Percentiles rank a stretch among this genome's conserved stretches.
Evolutionary conservation across 2,797 vertebrate genomes (phyloP).

Genomic region (Alca torda): DNA sequence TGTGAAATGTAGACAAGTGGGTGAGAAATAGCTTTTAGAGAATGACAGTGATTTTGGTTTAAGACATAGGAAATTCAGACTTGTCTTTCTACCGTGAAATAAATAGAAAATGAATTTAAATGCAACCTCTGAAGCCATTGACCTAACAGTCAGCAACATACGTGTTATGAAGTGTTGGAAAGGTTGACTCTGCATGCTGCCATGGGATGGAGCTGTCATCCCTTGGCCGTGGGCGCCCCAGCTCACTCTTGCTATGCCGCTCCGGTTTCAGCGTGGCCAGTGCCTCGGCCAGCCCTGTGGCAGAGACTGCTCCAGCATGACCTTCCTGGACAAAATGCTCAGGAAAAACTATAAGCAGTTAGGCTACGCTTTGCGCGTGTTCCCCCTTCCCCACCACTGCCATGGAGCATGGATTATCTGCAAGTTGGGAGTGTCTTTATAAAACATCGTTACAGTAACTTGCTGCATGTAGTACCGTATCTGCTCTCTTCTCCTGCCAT

Average conservation of each 20-base stretch:
- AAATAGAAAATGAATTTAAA: not conserved
- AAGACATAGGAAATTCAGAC: fast-evolving
- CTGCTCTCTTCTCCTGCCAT: not conserved
- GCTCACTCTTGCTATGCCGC: not conserved
- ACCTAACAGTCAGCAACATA: not conserved
- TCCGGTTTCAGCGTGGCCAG: not conserved
- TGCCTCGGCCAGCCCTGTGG: not conserved
- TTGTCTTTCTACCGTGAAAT: not conserved
- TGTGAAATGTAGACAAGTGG: not conserved
- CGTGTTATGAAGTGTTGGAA: too few relatives aligned
- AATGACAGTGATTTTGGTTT: not conserved
- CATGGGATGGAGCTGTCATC: not conserved
- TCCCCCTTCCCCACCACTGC: not conserved
- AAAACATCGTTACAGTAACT: not conserved
- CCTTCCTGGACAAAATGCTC: not conserved
- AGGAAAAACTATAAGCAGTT: not conserved
- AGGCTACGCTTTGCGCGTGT: not conserved
- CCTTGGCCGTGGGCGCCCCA: fast-evolving
- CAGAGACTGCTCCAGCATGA: not conserved
- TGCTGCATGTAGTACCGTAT: fast-evolving
- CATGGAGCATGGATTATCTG: not conserved
- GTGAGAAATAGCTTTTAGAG: not conserved
- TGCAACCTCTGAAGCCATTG: not conserved
- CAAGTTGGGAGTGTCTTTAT: not conserved
- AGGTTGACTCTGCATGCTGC: not conserved